Percentiles rank a stretch among this genome's conserved stretches.
phyloP scores from a whole-genome alignment of 2,888 invertebrate genomes.

The Ornithoptera priamus region DNA sequence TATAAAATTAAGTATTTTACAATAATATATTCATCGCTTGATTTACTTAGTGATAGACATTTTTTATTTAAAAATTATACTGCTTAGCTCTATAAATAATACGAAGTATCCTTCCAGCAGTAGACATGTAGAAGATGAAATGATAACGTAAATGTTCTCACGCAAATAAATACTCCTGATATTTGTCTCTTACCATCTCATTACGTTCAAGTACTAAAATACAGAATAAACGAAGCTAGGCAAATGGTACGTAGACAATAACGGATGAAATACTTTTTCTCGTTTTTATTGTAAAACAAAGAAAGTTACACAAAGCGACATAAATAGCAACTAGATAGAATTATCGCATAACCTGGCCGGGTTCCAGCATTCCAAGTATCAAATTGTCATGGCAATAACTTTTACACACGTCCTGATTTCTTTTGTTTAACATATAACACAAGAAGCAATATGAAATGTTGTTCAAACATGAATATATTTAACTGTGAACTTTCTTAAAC shows the following conservation, averaged over 20 bases:
- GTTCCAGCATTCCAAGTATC: slow-evolving; percentile 30
- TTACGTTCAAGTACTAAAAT: background rate
- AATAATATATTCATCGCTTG: no score
- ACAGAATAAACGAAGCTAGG: background rate
- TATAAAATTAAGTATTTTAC: no score
- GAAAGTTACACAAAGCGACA: slow-evolving; percentile 25
- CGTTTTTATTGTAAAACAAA: slow-evolving; percentile 25
- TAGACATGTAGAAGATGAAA: no score
- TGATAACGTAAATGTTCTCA: no score
- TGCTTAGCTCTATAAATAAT: no score
- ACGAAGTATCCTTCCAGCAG: no score
- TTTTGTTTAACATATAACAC: slow-evolving; percentile 30
- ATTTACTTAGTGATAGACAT: no score
- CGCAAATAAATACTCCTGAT: background rate
- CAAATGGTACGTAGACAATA: slow-evolving; percentile 6
- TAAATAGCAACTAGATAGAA: slow-evolving; percentile 30
- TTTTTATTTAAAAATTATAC: no score
- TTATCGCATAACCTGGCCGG: slow-evolving; percentile 30
- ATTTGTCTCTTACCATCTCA: background rate
- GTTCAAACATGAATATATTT: slow-evolving; percentile 26
- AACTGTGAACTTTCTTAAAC: slow-evolving; percentile 15
- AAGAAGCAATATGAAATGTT: slow-evolving; percentile 16
- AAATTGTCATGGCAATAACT: slow-evolving; percentile 32
- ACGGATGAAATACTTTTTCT: slow-evolving; percentile 12
- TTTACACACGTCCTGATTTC: slow-evolving; percentile 30